phyloP scores from a whole-genome alignment of 2,888 invertebrate genomes.

The Cosmopolites sordidus region DNA sequence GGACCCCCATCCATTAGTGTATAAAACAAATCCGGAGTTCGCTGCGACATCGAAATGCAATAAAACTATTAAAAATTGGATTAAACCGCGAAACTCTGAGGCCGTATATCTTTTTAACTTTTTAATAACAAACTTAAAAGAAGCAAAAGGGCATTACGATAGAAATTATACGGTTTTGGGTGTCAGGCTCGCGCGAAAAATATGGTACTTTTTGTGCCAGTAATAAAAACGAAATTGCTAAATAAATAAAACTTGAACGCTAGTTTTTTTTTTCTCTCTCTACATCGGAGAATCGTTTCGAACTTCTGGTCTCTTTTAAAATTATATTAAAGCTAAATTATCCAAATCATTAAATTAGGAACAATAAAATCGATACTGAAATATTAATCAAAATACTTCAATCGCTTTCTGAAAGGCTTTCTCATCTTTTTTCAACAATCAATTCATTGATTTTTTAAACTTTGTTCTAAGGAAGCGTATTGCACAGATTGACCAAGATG shows the following conservation, averaged over 20 bases:
- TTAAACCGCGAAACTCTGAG: slow-evolving; percentile 9
- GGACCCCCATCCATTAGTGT: slow-evolving; percentile 1
- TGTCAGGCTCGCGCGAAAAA: slow-evolving; percentile 14
- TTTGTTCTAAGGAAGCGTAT: too few species aligned
- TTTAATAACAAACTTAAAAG: slow-evolving; percentile 22
- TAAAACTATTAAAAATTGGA: slow-evolving; percentile 17
- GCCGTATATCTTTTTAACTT: slow-evolving; percentile 18
- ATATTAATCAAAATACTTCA: too few species aligned
- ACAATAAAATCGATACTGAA: too few species aligned
- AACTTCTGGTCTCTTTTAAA: too few species aligned
- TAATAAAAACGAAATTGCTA: slow-evolving; percentile 22
- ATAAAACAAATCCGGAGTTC: slow-evolving; percentile 10
- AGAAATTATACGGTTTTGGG: slow-evolving; percentile 16
- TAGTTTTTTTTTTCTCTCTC: not conserved
- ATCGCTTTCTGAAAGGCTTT: too few species aligned
- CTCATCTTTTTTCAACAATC: too few species aligned
- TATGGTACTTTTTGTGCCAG: slow-evolving; percentile 15
- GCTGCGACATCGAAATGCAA: slow-evolving; percentile 16
- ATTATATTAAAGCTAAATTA: too few species aligned
- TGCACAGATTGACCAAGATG: too few species aligned
- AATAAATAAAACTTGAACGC: slow-evolving; percentile 15
- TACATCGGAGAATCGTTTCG: too few species aligned
- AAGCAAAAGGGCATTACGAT: slow-evolving; percentile 11
- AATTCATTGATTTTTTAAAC: too few species aligned
- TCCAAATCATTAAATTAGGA: too few species aligned